These are phyloP conservation scores for Chymomyza costata DNA, from an alignment of 1,140 invertebrate species.

Conservation along the genomic window DNA sequence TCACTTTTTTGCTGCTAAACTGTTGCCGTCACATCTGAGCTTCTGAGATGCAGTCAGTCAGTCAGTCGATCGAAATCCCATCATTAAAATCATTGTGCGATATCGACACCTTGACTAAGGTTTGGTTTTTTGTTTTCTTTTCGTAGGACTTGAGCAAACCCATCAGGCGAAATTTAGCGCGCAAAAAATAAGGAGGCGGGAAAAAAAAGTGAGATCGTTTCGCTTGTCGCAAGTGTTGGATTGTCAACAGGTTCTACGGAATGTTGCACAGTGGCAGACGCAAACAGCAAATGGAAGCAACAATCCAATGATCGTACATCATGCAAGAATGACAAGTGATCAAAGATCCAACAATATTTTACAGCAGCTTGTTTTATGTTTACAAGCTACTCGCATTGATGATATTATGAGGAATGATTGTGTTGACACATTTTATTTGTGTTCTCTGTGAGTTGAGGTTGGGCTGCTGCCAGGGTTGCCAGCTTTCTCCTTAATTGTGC, in stretches of 20 bases:
- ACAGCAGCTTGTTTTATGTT: constrained; percentile 56
- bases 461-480: constrained; percentile 2
- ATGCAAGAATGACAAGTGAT: constrained; percentile 69
- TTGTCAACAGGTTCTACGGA: constrained; percentile 64
- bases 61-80: constrained; percentile 57
- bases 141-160: not conserved
- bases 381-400: constrained; percentile 51
- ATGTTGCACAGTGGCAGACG: constrained; percentile 23
- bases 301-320: constrained; percentile 51
- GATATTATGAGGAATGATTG: constrained; percentile 24
- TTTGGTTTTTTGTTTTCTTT: too few relatives aligned
- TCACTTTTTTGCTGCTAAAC: constrained; percentile 30
- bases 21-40: not conserved
- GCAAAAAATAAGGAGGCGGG: constrained; percentile 1
- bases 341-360: constrained; percentile 72
- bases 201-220: constrained; percentile 67
- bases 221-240: constrained; percentile 66
- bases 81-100: constrained; percentile 73
- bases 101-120: constrained; percentile 64
- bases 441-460: constrained; percentile 23
- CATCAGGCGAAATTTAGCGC: constrained; percentile 1
- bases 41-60: constrained; percentile 5
- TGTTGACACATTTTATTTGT: constrained; percentile 36
- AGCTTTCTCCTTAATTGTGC: constrained; percentile 72
- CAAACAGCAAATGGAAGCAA: not conserved